A percentile compares a stretch with the other conserved stretches of the same genome.
These are phyloP conservation scores for Petrocephalus microphthalmus DNA, from an alignment of 2,113 vertebrate genomes.

Conservation along the genomic window DNA sequence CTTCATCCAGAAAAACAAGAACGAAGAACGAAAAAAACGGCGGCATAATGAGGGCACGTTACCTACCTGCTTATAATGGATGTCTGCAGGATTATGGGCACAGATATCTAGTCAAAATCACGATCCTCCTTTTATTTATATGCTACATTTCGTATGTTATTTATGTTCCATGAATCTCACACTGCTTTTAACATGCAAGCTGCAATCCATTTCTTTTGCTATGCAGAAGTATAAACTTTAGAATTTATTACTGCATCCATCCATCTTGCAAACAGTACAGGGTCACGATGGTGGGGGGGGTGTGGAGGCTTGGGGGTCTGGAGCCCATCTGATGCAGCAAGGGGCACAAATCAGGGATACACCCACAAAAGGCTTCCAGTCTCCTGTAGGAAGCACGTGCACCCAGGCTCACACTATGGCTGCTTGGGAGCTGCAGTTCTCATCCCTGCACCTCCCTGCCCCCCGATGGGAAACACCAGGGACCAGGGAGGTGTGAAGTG, in stretches of 20 bases:
- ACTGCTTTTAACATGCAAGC: background rate
- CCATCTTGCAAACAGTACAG: background rate
- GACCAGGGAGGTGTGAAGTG: background rate
- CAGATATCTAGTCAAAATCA: background rate
- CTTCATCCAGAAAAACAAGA: background rate
- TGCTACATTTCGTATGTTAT: background rate
- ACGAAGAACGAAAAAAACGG: background rate
- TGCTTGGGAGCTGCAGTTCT: background rate
- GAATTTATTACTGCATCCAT: background rate
- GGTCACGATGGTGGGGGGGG: background rate
- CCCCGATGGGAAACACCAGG: background rate
- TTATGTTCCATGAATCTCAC: background rate
- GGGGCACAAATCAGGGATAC: background rate
- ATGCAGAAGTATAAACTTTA: background rate
- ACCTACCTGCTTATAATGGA: background rate
- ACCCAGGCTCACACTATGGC: background rate
- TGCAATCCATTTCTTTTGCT: background rate
- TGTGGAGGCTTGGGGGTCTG: no score
- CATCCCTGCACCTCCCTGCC: background rate
- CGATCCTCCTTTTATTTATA: background rate
- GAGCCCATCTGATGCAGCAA: background rate
- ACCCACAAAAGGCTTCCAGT: background rate
- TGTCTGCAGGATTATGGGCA: background rate
- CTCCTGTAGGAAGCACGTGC: background rate
- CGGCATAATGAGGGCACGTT: background rate